phyloP scores from a whole-genome alignment of 2,888 invertebrate species.

The Andrena minutula region DNA sequence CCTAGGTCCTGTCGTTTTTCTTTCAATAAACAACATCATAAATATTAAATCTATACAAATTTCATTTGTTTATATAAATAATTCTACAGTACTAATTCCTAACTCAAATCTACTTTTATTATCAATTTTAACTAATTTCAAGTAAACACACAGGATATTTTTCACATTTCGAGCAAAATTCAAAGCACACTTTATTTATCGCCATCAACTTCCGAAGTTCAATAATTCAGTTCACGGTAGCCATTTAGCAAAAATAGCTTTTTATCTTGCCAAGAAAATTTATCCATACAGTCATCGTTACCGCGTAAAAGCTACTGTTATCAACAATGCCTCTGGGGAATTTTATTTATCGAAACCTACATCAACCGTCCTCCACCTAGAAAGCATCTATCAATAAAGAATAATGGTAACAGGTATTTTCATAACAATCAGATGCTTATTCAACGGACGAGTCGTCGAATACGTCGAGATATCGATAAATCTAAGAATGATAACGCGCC shows the following conservation, averaged over 20 bases:
- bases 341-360: slow-evolving; percentile 7
- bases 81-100: no score
- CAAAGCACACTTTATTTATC: no score
- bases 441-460: background rate
- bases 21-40: no score
- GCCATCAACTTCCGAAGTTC: background rate
- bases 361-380: background rate
- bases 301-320: no score
- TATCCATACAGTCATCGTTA: background rate
- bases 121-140: no score
- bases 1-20: no score
- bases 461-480: background rate
- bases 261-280: background rate
- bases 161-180: no score
- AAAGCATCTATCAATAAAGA: background rate
- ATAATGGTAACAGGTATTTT: background rate
- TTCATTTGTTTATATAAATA: no score
- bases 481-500: background rate
- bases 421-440: background rate
- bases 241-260: background rate
- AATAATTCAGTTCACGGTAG: background rate
- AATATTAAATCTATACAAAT: no score
- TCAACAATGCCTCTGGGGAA: slow-evolving; percentile 4
- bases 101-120: no score
- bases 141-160: no score